Evolutionary conservation across 2,113 vertebrate species (phyloP).

Genomic region (Larimichthys polyactis): DNA sequence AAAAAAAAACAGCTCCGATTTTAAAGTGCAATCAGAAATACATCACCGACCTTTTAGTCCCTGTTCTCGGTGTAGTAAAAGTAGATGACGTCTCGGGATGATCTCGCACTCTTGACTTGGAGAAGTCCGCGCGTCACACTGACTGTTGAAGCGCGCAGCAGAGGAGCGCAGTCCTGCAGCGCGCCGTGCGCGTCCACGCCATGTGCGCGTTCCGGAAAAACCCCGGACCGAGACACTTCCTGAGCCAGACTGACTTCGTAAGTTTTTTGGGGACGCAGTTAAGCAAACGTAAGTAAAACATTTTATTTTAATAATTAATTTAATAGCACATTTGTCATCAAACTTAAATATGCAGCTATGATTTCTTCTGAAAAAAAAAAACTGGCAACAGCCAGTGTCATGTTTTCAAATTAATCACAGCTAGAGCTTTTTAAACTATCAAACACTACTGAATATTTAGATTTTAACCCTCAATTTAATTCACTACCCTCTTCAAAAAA

Average conservation of each 20-base stretch:
- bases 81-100: constrained; percentile 8
- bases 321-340: neutral
- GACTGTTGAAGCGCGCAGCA: constrained; percentile 31
- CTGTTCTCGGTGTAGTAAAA: neutral
- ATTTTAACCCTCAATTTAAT: too few species aligned
- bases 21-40: neutral
- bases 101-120: constrained; percentile 28
- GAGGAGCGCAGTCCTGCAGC: neutral
- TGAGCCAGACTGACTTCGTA: neutral
- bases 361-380: neutral
- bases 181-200: constrained; percentile 40
- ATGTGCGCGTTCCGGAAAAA: constrained; percentile 20
- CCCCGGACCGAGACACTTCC: neutral
- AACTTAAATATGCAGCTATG: neutral
- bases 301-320: too few species aligned
- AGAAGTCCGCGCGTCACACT: constrained; percentile 54
- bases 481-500: too few species aligned
- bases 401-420: neutral
- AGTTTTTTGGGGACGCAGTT: neutral
- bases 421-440: neutral
- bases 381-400: neutral
- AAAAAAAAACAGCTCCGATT: neutral
- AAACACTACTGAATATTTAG: too few species aligned
- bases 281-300: neutral
- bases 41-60: constrained; percentile 47